These are phyloP conservation scores for Zoanthus sociatus DNA, from an alignment of 92 coral and sea anemone species.

Conservation along the genomic window DNA sequence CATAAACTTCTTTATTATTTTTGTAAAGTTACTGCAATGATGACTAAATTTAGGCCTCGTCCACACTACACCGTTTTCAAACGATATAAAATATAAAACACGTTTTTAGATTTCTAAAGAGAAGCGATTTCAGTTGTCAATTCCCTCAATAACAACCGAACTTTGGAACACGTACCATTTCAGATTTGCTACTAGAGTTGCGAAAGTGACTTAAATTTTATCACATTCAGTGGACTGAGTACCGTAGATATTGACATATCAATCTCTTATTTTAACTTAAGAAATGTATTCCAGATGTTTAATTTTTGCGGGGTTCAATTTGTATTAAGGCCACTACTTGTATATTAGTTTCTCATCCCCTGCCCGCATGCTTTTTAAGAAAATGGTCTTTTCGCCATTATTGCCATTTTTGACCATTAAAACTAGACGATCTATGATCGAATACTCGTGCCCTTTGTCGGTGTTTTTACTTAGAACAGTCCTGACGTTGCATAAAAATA, in stretches of 20 bases:
- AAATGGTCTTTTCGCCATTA: too few relatives aligned
- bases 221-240: background rate
- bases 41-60: background rate
- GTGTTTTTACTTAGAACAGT: too few relatives aligned
- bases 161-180: background rate
- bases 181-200: background rate
- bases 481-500: too few relatives aligned
- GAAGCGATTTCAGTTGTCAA: background rate
- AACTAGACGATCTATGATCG: too few relatives aligned
- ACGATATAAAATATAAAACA: conserved; percentile 14
- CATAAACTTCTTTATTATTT: background rate
- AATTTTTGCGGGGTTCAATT: background rate
- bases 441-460: too few relatives aligned
- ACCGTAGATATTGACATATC: conserved; percentile 30
- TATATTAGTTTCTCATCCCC: too few relatives aligned
- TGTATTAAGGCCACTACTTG: too few relatives aligned
- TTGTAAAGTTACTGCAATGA: background rate
- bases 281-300: conserved; percentile 46
- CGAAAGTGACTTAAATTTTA: background rate
- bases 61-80: too few relatives aligned
- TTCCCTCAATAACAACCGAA: background rate
- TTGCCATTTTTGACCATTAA: too few relatives aligned
- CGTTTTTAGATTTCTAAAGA: background rate
- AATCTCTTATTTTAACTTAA: background rate
- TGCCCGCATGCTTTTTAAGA: too few relatives aligned